Evolutionary conservation across 23 tunicate genomes (phyloP).

Genomic region (Trididemnum nubilum): DNA sequence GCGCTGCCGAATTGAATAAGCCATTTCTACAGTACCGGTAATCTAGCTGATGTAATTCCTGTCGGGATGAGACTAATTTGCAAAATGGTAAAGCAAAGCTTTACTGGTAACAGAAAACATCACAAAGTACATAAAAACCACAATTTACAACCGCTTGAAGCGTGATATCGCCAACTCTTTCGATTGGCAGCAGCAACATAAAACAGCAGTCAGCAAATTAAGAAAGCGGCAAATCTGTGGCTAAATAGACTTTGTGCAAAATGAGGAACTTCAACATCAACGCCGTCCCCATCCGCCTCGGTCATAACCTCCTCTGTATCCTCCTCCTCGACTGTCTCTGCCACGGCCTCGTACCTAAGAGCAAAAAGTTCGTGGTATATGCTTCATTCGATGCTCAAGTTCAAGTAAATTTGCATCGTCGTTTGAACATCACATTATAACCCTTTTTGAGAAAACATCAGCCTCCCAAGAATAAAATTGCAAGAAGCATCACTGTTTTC

Average conservation of each 20-base stretch:
- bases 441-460: too few relatives aligned
- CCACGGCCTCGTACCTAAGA: constrained; percentile 77
- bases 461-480: too few relatives aligned
- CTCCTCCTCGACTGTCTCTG: constrained; percentile 59
- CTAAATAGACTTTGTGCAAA: constrained; percentile 14
- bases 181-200: constrained; percentile 22
- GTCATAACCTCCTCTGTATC: constrained; percentile 70
- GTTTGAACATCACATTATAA: too few relatives aligned
- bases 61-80: too few relatives aligned
- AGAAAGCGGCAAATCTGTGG: neutral
- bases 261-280: neutral
- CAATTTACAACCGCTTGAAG: neutral
- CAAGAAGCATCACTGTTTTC: too few relatives aligned
- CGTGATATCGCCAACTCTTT: constrained; percentile 3
- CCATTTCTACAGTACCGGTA: too few relatives aligned
- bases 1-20: too few relatives aligned
- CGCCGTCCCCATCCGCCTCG: constrained; percentile 57
- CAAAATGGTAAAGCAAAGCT: neutral
- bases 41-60: too few relatives aligned
- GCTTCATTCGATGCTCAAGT: too few relatives aligned
- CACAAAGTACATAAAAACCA: constrained; percentile 15
- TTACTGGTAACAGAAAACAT: neutral
- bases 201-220: neutral
- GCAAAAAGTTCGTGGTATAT: neutral
- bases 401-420: too few relatives aligned